Evolutionary conservation across 2,888 invertebrate genomes (phyloP), one percentile per base, ranked within the genome.

Genomic region (Lingula anatina): DNA sequence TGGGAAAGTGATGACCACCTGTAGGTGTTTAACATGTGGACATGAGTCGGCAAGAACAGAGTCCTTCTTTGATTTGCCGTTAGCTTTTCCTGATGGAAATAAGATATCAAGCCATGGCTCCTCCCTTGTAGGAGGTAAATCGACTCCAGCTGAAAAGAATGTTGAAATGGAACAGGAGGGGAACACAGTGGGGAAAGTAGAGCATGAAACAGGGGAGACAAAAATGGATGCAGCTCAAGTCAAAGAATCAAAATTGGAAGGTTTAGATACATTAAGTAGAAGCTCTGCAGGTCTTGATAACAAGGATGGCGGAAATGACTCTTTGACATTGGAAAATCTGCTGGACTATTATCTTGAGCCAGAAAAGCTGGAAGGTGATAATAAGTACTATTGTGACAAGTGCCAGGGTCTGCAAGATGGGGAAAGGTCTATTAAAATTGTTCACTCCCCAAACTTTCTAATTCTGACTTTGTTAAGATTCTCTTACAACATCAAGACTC

Each of bases 381-480:
- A 92, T 71, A 83, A 85, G 75, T 92, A 91, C 73, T 83, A 84
- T 57, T 92, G 91, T 79, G 85, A 85, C 53, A 83, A 83, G 45
- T 92, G 91, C 71, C 83, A 83, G 3, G 81, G 81, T 15, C 78
- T 89, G 15, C 85, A 86, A 37, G 89, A 91, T 65, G 91, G 89
- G 0, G 86, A 87, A 69, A 81, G 86, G 25, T 81, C 82, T 36
- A 84, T 86, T 9, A 81, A 81, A 54, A 83, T 90, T 7, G 82
- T 86, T 12, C 83, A 85, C 46, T 83, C 87, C 3, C 91, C 91
- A 0, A 83, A 85, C 40, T 86, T 88, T 73, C 80, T 92, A 15
- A 86, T 90, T 51, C 78, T 91, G 2, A 89, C 89, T 0, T 75
- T 91, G 12, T 88, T 90, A 70, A 85, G 90, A 65, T 91, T 91